Conservation (phyloP, 2,888 invertebrate genomes). For the Drosophila trichaetosa region DNA sequence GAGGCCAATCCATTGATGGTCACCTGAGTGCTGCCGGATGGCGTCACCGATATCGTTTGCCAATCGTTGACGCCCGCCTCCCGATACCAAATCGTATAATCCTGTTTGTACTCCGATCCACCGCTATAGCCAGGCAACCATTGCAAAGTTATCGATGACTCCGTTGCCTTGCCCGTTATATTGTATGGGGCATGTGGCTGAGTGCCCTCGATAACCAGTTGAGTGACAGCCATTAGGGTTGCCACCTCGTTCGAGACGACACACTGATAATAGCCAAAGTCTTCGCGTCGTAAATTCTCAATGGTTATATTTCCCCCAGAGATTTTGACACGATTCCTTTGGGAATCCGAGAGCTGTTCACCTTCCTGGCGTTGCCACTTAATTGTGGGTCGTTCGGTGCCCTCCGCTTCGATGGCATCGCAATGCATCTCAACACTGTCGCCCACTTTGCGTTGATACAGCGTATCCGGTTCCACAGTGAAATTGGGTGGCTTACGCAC, state of each 20-base stretch:
- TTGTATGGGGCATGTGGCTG: slow-evolving; percentile 99
- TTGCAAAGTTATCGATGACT: slow-evolving; percentile 94
- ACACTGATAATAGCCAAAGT: slow-evolving; percentile 98
- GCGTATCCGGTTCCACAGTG: slow-evolving; percentile 94
- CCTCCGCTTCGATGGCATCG: slow-evolving; percentile 96
- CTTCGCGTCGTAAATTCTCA: slow-evolving; percentile 93
- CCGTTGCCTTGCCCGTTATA: slow-evolving; percentile 94
- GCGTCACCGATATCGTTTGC: slow-evolving; percentile 97
- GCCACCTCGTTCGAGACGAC: slow-evolving; percentile 98
- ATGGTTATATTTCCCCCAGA: slow-evolving; percentile 96
- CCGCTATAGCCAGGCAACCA: slow-evolving; percentile 99
- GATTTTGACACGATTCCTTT: slow-evolving; percentile 91
- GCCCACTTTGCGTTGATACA: slow-evolving; percentile 95
- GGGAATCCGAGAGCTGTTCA: slow-evolving; percentile 87
- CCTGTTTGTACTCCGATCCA: slow-evolving; percentile 97
- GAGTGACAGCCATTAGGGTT: slow-evolving; percentile 95
- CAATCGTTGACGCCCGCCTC: slow-evolving; percentile 95
- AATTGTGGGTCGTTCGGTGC: slow-evolving; percentile 95
- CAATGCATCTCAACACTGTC: slow-evolving; percentile 98
- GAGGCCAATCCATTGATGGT: slow-evolving; percentile 96
- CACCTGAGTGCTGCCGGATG: slow-evolving; percentile 94
- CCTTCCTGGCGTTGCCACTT: slow-evolving; percentile 96
- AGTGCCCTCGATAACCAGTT: slow-evolving; percentile 96
- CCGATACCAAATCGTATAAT: slow-evolving; percentile 97
- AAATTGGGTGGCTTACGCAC: slow-evolving; percentile 97